These are phyloP conservation scores for Furcula furcula DNA, from an alignment of 2,888 invertebrate species.

Conservation along the genomic window DNA sequence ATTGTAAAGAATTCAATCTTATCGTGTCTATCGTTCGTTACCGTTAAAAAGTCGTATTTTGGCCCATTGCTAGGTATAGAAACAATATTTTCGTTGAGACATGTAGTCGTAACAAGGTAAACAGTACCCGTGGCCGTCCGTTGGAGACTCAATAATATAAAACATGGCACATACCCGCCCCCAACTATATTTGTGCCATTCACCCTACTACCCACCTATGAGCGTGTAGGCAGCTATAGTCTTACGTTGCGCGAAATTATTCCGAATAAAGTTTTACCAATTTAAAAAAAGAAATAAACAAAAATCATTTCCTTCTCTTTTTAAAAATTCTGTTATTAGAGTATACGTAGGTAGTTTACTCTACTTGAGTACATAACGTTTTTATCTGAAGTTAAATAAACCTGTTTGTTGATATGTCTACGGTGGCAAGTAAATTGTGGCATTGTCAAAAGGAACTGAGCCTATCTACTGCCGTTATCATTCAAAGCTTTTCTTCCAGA, in stretches of 20 bases:
- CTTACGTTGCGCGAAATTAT: slow-evolving; percentile 20
- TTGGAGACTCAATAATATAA: slow-evolving; percentile 74
- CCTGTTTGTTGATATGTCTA: background rate
- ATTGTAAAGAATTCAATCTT: slow-evolving; percentile 7
- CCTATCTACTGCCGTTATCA: background rate
- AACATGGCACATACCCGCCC: slow-evolving; percentile 59
- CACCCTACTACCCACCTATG: slow-evolving; percentile 44
- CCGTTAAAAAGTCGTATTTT: slow-evolving; percentile 2
- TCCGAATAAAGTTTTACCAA: slow-evolving; percentile 24
- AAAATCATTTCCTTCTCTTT: no score
- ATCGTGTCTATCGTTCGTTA: slow-evolving; percentile 11
- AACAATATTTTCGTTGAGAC: slow-evolving; percentile 13
- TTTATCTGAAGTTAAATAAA: background rate
- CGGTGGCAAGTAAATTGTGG: background rate
- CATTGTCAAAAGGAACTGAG: background rate
- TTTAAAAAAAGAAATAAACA: no score
- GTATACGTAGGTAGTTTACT: no score
- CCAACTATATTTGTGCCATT: slow-evolving; percentile 53
- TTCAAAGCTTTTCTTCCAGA: background rate
- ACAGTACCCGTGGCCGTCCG: slow-evolving; percentile 40
- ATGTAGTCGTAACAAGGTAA: slow-evolving; percentile 68
- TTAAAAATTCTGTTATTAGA: no score
- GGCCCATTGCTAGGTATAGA: slow-evolving; percentile 2
- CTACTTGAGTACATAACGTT: no score
- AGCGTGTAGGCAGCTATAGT: slow-evolving; percentile 27